A percentile compares a stretch with the other conserved stretches of the same genome.
phyloP scores from a whole-genome alignment of 2,888 invertebrate species.

The Cyclophora albipunctata region DNA sequence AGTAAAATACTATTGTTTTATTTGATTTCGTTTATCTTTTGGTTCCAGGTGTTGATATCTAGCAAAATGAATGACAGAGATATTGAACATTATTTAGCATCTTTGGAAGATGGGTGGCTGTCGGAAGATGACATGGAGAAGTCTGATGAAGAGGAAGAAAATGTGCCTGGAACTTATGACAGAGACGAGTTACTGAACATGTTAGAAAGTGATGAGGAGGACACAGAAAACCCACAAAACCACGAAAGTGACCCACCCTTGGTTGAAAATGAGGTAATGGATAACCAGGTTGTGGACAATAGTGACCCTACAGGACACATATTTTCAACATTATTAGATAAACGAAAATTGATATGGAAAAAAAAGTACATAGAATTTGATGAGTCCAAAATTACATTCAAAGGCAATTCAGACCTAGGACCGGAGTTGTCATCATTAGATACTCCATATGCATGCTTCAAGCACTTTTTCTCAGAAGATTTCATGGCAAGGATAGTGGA shows the following conservation, averaged over 20 bases:
- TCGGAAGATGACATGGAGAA: constrained; percentile 4
- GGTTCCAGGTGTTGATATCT: constrained; percentile 4
- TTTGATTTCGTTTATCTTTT: constrained; percentile 4
- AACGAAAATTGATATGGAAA: constrained; percentile 14
- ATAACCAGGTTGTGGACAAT: constrained; percentile 2
- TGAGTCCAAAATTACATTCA: constrained; percentile 14
- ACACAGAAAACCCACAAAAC: no score
- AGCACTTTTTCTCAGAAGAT: constrained; percentile 12
- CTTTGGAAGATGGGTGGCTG: constrained; percentile 4
- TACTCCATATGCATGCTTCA: constrained; percentile 14
- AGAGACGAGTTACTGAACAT: constrained; percentile 4
- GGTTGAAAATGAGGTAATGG: constrained; percentile 6
- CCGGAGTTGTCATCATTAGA: constrained; percentile 13
- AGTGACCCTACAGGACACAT: constrained; percentile 1
- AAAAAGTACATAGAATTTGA: constrained; percentile 12
- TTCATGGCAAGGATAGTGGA: constrained; percentile 14
- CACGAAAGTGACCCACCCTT: constrained; percentile 7
- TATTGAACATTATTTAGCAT: constrained; percentile 5
- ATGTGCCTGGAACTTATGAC: constrained; percentile 4
- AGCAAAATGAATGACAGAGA: constrained; percentile 4
- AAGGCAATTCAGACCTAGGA: constrained; percentile 10
- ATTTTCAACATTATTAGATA: constrained; percentile 6
- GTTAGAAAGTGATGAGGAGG: constrained; percentile 3
- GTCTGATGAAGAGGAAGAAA: constrained; percentile 4
- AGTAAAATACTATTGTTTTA: constrained; percentile 3